phyloP scores from a whole-genome alignment of 2,797 vertebrate species.

The Vireo griseus region DNA sequence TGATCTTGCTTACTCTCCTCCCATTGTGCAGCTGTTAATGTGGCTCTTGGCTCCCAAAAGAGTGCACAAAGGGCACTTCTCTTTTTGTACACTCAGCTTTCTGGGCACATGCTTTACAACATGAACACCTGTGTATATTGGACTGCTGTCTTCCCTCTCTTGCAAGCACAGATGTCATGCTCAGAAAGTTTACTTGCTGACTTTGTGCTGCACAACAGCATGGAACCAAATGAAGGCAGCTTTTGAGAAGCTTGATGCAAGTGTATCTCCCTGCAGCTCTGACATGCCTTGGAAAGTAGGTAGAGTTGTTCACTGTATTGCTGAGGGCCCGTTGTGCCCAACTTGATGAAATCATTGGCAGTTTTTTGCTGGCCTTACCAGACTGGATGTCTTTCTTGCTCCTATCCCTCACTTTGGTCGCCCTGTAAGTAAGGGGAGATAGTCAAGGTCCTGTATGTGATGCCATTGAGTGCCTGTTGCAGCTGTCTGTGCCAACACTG shows the following conservation, averaged over 20 bases:
- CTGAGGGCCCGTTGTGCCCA: neutral
- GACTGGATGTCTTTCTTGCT: neutral
- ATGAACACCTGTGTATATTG: neutral
- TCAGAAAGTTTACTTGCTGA: neutral
- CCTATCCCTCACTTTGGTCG: neutral
- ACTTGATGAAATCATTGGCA: neutral
- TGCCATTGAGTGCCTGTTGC: neutral
- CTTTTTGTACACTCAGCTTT: conserved; percentile 34
- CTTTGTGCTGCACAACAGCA: neutral
- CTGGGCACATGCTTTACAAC: neutral
- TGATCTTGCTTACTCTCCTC: neutral
- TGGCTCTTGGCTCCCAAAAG: neutral
- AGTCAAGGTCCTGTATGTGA: neutral
- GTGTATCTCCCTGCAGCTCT: neutral
- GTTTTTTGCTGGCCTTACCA: neutral
- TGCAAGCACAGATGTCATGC: neutral
- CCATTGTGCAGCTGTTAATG: neutral
- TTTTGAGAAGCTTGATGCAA: neutral
- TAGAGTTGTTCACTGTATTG: neutral
- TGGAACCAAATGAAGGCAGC: neutral
- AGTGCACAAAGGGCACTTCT: neutral
- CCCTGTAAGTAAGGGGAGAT: neutral
- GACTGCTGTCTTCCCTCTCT: neutral
- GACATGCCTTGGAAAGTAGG: neutral
- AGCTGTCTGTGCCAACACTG: neutral